Percentiles rank a stretch among this genome's conserved stretches.
These are phyloP conservation scores for Eristalis pertinax DNA, from an alignment of 2,888 invertebrate species.

Conservation along the genomic window DNA sequence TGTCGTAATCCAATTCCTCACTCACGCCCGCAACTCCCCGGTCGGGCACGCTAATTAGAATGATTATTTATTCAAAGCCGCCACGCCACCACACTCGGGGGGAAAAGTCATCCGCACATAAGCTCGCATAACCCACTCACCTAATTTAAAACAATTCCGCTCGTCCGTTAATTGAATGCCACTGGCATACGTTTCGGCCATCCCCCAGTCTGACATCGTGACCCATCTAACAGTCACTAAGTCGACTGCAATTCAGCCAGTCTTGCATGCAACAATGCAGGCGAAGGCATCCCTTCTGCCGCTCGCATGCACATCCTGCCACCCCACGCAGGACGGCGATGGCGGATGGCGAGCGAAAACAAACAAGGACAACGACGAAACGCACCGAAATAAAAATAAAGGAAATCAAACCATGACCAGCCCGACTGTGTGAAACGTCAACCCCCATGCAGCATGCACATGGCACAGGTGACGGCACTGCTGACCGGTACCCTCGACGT, in stretches of 20 bases:
- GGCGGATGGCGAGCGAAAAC: conserved; percentile 1
- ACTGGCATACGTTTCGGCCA: background rate
- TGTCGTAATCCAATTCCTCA: conserved; percentile 14
- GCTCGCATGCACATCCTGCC: conserved; percentile 49
- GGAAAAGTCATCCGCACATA: background rate
- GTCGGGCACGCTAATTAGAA: conserved; percentile 12
- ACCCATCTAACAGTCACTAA: conserved; percentile 45
- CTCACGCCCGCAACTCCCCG: background rate
- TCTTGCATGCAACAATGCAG: conserved; percentile 30
- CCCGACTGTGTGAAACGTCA: conserved; percentile 51
- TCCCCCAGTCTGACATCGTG: conserved; percentile 23
- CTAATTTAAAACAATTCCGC: conserved; percentile 18
- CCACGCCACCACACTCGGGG: background rate
- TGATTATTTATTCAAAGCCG: conserved; percentile 26
- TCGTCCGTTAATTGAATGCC: conserved; percentile 20
- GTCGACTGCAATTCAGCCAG: background rate
- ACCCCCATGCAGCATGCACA: conserved; percentile 62
- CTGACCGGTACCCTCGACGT: conserved; percentile 25
- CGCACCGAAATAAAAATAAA: conserved; percentile 43
- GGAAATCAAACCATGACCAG: conserved; percentile 67
- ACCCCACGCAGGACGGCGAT: background rate
- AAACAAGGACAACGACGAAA: conserved; percentile 45
- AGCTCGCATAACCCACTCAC: conserved; percentile 40
- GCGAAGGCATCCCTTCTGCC: conserved; percentile 28
- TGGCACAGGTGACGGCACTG: conserved; percentile 54